Base-by-base conservation (phyloP, 2,888 invertebrate genomes). In the Xanthia togata region DNA sequence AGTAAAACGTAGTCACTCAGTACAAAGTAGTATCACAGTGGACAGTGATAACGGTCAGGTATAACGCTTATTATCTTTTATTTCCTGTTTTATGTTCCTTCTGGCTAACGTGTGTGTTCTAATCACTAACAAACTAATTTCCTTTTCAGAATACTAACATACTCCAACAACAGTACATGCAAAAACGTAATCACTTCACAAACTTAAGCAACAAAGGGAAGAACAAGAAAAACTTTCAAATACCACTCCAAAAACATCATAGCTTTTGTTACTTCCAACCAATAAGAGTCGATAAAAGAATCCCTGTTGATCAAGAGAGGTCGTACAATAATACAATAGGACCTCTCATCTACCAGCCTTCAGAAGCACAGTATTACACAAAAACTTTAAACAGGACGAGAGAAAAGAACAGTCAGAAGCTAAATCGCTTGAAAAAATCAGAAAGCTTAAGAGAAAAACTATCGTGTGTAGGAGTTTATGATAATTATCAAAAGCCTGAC, bases 191-290 rank as follows among this genome's bases (percentile, higher is more conserved):
- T 87, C 96, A 96, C 95, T 97, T 96, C 91, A 96, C 97, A 96
- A 96, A 96, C 87, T 85, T 95, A 91, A 95, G 93, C 87, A 92
- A 95, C 77, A 96, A 96, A 92, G 95, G 96, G 63, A 96, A 96
- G 88, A 95, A 97, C 88, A 97, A 97, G 95, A 97, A 97, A 93
- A 97, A 97, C 85, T 97, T 97, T 86, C 97, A 97, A 96, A 97
- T 97, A 87, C 97, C 97, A 3, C 91, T 97, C 60, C 97, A 97
- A 91, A 97, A 97, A 91, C 97, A 97, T 88, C 97, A 97, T 92
- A 97, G 97, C 91, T 97, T 97, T 90, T 97, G 97, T 89, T 97
- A 97, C 88, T 97, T 97, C 87, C 97, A 97, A 94, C 97, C 97
- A 11, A 97, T 97, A 85, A 97, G 97, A 91, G 95, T 96, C 88